Conservation (phyloP, 1,140 invertebrate species). For the Acromyrmex charruanus region DNA sequence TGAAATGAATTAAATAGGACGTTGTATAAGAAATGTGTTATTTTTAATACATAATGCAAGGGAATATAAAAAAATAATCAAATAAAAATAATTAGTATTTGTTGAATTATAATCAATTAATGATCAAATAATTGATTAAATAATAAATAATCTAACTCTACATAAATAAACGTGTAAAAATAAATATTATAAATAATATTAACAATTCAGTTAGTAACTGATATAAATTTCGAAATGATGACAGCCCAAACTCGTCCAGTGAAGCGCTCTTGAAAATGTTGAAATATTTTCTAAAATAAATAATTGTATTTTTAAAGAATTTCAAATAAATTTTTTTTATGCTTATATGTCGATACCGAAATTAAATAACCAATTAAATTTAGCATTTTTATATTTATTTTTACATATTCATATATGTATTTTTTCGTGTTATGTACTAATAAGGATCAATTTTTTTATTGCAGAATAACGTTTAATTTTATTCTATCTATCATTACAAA, state of each 20-base stretch:
- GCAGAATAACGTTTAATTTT: not conserved
- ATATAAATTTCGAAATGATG: too few species aligned
- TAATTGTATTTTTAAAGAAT: not conserved
- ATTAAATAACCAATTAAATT: not conserved
- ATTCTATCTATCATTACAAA: not conserved
- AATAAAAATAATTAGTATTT: too few species aligned
- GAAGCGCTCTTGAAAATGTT: not conserved
- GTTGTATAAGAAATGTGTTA: not conserved
- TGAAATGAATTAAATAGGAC: not conserved
- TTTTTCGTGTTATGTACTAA: not conserved
- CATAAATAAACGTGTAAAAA: too few species aligned
- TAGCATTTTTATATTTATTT: not conserved
- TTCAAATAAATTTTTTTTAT: not conserved
- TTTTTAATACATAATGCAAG: not conserved
- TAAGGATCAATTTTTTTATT: not conserved
- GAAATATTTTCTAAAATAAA: constrained; percentile 3
- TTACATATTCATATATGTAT: not conserved
- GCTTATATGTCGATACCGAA: not conserved
- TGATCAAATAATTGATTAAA: too few species aligned
- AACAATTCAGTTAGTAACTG: not conserved
- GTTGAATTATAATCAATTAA: too few species aligned
- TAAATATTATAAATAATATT: not conserved
- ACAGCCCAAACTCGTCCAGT: not conserved
- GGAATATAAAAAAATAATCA: not conserved
- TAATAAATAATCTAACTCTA: too few species aligned